Conservation (phyloP, 1,140 invertebrate genomes). For the Panagrolaimus sp. region DNA sequence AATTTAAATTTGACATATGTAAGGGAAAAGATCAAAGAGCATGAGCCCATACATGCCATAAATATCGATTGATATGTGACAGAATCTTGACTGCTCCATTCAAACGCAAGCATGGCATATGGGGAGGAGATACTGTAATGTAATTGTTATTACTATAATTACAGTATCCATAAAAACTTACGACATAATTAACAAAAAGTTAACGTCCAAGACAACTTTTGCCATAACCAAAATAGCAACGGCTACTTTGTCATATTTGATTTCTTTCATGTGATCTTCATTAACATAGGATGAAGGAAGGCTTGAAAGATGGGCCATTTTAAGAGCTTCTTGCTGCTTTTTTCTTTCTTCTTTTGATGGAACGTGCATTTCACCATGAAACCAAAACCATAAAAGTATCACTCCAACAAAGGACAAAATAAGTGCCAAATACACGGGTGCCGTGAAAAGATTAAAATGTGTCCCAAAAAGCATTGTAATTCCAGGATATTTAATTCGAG, state of each 20-base stretch:
- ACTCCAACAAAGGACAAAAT: background rate
- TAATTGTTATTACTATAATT: background rate
- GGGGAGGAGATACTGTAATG: slow-evolving; percentile 19
- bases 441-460: slow-evolving; percentile 31
- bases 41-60: slow-evolving; percentile 8
- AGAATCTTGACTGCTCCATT: slow-evolving; percentile 20
- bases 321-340: slow-evolving; percentile 3
- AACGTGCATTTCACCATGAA: slow-evolving; percentile 22
- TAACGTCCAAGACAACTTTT: slow-evolving; percentile 18
- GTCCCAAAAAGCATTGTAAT: slow-evolving; percentile 23
- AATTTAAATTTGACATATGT: slow-evolving; percentile 9
- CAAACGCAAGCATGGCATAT: slow-evolving; percentile 27
- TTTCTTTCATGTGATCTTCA: background rate
- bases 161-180: too few relatives aligned
- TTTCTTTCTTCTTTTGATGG: background rate
- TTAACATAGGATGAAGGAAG: background rate
- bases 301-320: background rate
- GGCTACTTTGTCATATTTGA: slow-evolving; percentile 21
- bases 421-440: slow-evolving; percentile 23
- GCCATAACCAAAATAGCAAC: slow-evolving; percentile 24
- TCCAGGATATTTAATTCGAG: slow-evolving; percentile 30
- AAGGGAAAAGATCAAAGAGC: background rate
- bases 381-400: slow-evolving; percentile 19
- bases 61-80: slow-evolving; percentile 23
- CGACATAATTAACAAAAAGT: slow-evolving; percentile 15